These are phyloP conservation scores for Pterocles gutturalis DNA, from an alignment of 2,113 vertebrate genomes.

Conservation along the genomic window DNA sequence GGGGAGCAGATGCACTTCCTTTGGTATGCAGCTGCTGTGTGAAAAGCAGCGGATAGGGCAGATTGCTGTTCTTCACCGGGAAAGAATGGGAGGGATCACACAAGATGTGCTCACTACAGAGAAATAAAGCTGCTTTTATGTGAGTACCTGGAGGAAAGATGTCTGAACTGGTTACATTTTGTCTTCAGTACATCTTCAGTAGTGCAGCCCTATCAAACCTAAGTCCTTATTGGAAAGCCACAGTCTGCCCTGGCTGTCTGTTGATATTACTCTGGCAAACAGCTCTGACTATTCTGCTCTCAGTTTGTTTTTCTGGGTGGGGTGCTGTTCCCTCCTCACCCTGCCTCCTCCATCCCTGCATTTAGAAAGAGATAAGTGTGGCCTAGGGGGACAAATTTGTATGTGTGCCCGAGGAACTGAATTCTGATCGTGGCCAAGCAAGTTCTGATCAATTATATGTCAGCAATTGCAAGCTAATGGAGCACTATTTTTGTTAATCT, in stretches of 20 bases:
- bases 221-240: background rate
- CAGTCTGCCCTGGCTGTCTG: background rate
- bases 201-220: background rate
- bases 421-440: background rate
- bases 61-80: background rate
- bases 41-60: background rate
- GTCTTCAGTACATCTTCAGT: background rate
- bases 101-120: background rate
- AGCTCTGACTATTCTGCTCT: background rate
- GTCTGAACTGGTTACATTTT: background rate
- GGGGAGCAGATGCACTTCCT: background rate
- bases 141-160: background rate
- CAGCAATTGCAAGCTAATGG: background rate
- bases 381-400: background rate
- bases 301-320: background rate
- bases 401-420: background rate
- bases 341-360: accelerated
- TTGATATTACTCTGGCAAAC: background rate
- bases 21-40: background rate
- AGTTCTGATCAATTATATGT: background rate
- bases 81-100: background rate
- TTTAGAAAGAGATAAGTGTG: background rate
- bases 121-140: background rate
- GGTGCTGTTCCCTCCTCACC: background rate
- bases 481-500: background rate